Evolutionary conservation across 2,113 vertebrate species (phyloP).

Genomic region (Nerophis ophidion): DNA sequence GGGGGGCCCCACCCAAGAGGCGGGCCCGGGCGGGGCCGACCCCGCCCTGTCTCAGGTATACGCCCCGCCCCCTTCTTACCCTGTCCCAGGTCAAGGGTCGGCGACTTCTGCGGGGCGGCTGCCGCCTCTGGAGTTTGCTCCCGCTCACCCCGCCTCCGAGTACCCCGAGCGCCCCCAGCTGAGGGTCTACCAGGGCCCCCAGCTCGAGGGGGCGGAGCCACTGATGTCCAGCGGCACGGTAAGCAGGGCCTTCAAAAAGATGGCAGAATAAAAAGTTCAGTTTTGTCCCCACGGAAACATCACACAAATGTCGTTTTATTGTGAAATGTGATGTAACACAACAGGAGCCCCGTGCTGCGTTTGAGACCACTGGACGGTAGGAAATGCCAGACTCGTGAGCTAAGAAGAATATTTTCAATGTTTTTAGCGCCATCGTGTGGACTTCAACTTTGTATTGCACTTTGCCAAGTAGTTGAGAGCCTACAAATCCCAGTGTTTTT

Average conservation of each 20-base stretch:
- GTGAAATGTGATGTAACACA: no score
- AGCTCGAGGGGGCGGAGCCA: slow-evolving; percentile 62
- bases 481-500: no score
- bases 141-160: slow-evolving; percentile 61
- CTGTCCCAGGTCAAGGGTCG: slow-evolving; percentile 67
- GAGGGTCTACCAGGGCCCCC: slow-evolving; percentile 70
- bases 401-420: no score
- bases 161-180: slow-evolving; percentile 73
- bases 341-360: no score
- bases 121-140: slow-evolving; percentile 67
- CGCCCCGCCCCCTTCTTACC: slow-evolving; percentile 70
- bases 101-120: slow-evolving; percentile 62
- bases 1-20: slow-evolving; percentile 72
- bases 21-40: slow-evolving; percentile 61
- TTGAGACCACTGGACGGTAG: no score
- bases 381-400: no score
- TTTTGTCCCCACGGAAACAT: slow-evolving; percentile 38
- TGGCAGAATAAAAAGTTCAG: no score
- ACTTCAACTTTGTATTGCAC: no score
- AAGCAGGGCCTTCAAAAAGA: slow-evolving; percentile 27
- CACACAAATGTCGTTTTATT: not conserved
- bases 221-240: slow-evolving; percentile 62
- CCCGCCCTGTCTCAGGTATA: slow-evolving; percentile 72
- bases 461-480: no score
- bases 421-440: no score